phyloP scores from a whole-genome alignment of 2,797 vertebrate species.

The Enteromius fasciolatus region DNA sequence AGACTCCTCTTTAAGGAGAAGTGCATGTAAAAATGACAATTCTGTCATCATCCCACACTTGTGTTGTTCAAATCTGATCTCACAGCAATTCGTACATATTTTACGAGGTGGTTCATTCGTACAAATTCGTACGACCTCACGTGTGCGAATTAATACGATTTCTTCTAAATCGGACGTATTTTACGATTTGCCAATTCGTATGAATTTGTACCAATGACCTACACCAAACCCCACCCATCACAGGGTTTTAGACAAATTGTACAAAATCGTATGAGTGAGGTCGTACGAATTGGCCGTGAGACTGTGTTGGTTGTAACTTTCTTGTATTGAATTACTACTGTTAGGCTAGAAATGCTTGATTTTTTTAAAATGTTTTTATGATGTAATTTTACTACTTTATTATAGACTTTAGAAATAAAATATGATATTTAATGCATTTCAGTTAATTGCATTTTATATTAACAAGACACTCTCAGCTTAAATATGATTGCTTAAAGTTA shows the following conservation, averaged over 20 bases:
- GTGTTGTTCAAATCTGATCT: no score
- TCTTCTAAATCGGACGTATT: no score
- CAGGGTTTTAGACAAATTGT: no score
- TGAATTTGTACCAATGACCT: no score
- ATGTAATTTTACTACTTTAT: background rate
- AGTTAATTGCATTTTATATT: background rate
- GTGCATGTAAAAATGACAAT: background rate
- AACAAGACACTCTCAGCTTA: background rate
- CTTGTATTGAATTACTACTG: background rate
- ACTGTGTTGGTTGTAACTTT: background rate
- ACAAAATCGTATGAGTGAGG: no score
- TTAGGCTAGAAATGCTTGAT: background rate
- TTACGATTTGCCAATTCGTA: no score
- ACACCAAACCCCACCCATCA: no score
- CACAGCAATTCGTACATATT: no score
- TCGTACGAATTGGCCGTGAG: no score
- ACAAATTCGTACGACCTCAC: no score
- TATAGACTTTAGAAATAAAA: background rate
- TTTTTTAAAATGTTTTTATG: background rate
- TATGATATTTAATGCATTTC: background rate
- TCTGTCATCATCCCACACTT: background rate
- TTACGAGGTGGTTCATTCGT: no score
- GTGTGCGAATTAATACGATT: no score
- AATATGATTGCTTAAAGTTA: background rate
- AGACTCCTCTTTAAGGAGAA: background rate